A percentile compares a stretch with the other conserved stretches of the same genome.
These are phyloP conservation scores for Anastrepha ludens DNA, from an alignment of 1,140 invertebrate genomes.

Conservation along the genomic window DNA sequence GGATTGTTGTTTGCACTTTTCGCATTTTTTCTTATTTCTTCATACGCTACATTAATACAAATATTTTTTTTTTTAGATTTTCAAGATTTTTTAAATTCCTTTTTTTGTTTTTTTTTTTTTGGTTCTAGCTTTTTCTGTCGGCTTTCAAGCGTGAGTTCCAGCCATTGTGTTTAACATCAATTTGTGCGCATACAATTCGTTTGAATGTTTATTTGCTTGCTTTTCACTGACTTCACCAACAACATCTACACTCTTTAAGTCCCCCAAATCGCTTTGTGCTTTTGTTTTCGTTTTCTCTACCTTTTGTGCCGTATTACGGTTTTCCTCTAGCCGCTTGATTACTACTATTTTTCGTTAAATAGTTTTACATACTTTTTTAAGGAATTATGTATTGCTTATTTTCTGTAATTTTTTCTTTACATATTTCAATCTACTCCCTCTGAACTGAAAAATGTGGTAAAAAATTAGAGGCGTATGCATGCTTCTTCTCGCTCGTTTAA, in stretches of 20 bases:
- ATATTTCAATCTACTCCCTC: too few species aligned
- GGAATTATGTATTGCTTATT: conserved; percentile 34
- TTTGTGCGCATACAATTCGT: conserved; percentile 52
- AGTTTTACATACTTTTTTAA: not conserved
- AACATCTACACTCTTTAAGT: not conserved
- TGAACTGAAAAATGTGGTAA: not conserved
- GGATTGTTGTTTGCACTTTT: not conserved
- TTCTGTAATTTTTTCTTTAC: not conserved
- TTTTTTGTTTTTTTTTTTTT: not conserved
- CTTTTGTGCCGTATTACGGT: not conserved
- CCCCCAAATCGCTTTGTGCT: conserved; percentile 26
- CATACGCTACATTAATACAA: conserved; percentile 13
- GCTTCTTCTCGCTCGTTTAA: too few species aligned
- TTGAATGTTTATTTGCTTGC: not conserved
- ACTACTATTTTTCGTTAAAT: not conserved
- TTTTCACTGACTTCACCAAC: not conserved
- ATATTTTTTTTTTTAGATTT: not conserved
- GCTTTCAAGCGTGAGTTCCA: not conserved
- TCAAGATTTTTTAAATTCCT: not conserved
- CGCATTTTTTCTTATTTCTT: not conserved
- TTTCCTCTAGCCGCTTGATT: not conserved
- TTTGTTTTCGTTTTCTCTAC: not conserved
- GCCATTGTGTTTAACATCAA: conserved; percentile 14
- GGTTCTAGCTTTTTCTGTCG: not conserved
- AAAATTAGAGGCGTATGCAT: not conserved